Evolutionary conservation across 2,888 invertebrate species (phyloP).

Genomic region (Temnothorax unifasciatus): DNA sequence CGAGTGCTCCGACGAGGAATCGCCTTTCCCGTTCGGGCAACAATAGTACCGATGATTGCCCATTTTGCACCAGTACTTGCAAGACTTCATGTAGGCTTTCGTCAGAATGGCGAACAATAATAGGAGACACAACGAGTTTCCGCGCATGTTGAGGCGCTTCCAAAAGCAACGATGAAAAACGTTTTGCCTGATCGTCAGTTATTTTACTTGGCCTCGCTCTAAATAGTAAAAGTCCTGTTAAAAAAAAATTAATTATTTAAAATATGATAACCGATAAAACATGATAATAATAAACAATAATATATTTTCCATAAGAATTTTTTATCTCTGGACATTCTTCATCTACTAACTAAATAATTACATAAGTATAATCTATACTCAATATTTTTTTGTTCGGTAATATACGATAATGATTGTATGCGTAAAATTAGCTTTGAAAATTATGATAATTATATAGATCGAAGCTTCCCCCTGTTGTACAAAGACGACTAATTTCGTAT

Average conservation of each 20-base stretch:
- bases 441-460: neutral
- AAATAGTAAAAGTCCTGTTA: neutral
- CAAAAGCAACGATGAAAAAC: neutral
- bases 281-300: neutral
- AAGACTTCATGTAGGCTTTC: slow-evolving; percentile 49
- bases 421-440: neutral
- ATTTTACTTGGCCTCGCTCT: neutral
- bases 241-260: neutral
- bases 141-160: slow-evolving; percentile 17
- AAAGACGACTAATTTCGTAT: neutral
- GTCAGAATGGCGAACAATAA: neutral
- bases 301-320: neutral
- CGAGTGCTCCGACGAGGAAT: slow-evolving; percentile 44
- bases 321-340: neutral
- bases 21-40: slow-evolving; percentile 71
- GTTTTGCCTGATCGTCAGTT: neutral
- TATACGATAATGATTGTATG: no score
- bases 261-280: neutral
- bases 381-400: neutral
- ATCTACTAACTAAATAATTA: neutral
- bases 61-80: slow-evolving; percentile 78
- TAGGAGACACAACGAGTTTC: slow-evolving; percentile 28
- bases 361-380: neutral
- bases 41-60: slow-evolving; percentile 74
- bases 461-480: neutral